Evolutionary conservation across 30 jellyfish, hydroid and myxozoan genomes (phyloP).

Genomic region (Mastigias papua): DNA sequence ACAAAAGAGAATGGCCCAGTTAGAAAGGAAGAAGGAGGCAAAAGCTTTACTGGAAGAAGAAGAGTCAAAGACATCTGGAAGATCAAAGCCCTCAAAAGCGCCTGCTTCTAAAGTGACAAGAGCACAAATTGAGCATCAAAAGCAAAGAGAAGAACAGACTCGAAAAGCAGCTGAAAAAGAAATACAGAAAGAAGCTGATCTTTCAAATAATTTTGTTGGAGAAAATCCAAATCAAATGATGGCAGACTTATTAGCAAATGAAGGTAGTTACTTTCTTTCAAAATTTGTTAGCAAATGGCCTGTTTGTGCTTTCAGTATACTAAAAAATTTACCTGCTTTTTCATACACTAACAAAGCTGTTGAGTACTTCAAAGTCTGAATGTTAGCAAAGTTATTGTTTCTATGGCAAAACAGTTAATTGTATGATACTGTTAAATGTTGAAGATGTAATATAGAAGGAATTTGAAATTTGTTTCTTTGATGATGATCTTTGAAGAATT

Average conservation of each 20-base stretch:
- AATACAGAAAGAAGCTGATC: constrained; percentile 44
- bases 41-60: constrained; percentile 79
- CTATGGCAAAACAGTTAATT: too few species aligned
- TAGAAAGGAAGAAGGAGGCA: constrained; percentile 79
- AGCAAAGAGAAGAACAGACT: constrained; percentile 51
- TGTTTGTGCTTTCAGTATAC: not conserved
- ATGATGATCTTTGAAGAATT: too few species aligned
- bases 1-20: constrained; percentile 67
- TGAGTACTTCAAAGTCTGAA: too few species aligned
- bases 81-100: constrained; percentile 28
- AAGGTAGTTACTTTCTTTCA: constrained; percentile 43
- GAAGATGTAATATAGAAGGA: too few species aligned
- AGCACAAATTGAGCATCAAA: constrained; percentile 76
- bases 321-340: too few species aligned
- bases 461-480: too few species aligned
- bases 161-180: constrained; percentile 32
- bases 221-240: constrained; percentile 87
- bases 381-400: too few species aligned
- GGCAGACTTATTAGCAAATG: constrained; percentile 79
- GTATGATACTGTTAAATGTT: too few species aligned
- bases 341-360: too few species aligned
- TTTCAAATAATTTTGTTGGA: constrained; percentile 49
- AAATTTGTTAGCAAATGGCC: not conserved
- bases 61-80: constrained; percentile 42
- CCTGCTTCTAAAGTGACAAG: constrained; percentile 76